These are phyloP conservation scores for Tetragonula clypearis DNA, from an alignment of 1,140 invertebrate genomes.

Conservation along the genomic window DNA sequence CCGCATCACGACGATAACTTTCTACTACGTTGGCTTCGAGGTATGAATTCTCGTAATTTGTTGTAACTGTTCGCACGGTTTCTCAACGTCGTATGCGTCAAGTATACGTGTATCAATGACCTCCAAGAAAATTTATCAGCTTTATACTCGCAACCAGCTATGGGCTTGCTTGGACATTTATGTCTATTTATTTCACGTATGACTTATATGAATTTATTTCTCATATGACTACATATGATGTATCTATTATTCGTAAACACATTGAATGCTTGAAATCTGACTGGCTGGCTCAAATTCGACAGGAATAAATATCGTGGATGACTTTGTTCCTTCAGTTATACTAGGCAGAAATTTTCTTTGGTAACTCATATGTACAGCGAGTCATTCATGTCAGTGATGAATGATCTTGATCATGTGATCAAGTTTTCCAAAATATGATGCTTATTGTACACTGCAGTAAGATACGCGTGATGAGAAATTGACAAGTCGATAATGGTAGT, in stretches of 20 bases:
- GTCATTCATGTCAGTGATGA: background rate
- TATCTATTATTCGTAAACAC: too few species aligned
- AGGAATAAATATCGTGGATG: background rate
- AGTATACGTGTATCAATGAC: background rate
- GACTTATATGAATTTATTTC: too few species aligned
- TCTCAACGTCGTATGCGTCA: background rate
- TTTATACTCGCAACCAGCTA: background rate
- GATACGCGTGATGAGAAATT: background rate
- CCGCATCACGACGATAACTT: constrained; percentile 90
- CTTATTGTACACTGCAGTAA: background rate
- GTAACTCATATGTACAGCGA: background rate
- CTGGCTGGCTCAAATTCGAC: background rate
- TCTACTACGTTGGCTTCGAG: constrained; percentile 90
- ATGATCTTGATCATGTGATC: too few species aligned
- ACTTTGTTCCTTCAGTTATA: background rate
- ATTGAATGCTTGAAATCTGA: too few species aligned
- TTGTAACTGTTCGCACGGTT: background rate
- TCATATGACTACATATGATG: background rate
- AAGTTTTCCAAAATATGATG: too few species aligned
- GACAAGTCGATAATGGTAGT: background rate
- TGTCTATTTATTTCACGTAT: background rate
- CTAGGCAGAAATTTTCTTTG: too few species aligned
- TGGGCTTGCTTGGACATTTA: background rate
- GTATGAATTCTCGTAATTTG: constrained; percentile 80
- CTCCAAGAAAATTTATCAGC: background rate